These are phyloP conservation scores for Harpalus rubripes DNA, from an alignment of 2,888 invertebrate genomes.

Conservation along the genomic window DNA sequence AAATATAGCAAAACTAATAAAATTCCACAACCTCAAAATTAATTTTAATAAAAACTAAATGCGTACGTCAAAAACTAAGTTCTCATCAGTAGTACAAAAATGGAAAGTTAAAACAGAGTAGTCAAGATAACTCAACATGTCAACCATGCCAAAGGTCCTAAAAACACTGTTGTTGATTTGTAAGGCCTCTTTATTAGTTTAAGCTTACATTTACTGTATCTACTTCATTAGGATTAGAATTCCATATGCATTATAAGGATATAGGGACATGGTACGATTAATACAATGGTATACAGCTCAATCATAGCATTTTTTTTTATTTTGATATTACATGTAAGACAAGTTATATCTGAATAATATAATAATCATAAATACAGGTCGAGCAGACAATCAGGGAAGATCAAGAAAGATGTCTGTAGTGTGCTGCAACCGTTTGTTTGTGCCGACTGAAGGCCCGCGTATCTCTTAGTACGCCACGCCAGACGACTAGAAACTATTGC, in stretches of 20 bases:
- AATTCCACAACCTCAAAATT: no score
- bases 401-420: conserved; percentile 74
- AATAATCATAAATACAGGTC: conserved; percentile 76
- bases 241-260: neutral
- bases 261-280: neutral
- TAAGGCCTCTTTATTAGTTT: no score
- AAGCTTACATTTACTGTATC: no score
- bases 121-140: no score
- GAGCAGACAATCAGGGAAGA: conserved; percentile 76
- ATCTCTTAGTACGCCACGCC: conserved; percentile 68
- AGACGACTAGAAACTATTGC: conserved; percentile 75
- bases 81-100: no score
- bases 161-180: no score
- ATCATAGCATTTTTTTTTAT: conserved; percentile 74
- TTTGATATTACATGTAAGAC: conserved; percentile 76
- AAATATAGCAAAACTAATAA: no score
- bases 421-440: conserved; percentile 72
- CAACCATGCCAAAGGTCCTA: no score
- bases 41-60: no score
- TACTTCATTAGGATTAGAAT: no score
- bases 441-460: conserved; percentile 71
- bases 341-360: conserved; percentile 73
- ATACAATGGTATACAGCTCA: conserved; percentile 17
- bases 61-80: no score
- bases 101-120: no score